Conservation (phyloP, 2,888 invertebrate species). For the Pemphredon lugubris region DNA sequence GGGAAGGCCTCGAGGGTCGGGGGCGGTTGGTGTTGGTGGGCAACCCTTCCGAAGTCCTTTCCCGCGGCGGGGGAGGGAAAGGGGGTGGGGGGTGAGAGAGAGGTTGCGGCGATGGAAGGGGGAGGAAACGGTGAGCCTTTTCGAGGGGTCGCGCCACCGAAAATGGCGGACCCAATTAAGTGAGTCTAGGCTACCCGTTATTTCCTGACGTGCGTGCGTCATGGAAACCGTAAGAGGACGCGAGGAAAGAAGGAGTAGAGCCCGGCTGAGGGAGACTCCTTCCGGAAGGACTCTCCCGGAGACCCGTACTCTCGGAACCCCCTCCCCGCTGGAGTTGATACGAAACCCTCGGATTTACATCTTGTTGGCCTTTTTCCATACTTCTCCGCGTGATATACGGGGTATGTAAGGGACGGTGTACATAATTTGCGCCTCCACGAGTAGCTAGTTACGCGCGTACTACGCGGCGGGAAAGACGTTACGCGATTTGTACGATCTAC, state of each 20-base stretch:
- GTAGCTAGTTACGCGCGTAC: constrained; percentile 36
- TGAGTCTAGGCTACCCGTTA: constrained; percentile 73
- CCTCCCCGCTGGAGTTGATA: constrained; percentile 35
- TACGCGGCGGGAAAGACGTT: constrained; percentile 16
- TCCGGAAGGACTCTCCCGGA: constrained; percentile 39
- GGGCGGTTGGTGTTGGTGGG: constrained; percentile 69
- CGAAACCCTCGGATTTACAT: constrained; percentile 66
- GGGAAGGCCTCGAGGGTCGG: constrained; percentile 66
- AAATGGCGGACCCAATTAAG: constrained; percentile 82
- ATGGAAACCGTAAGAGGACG: constrained; percentile 58
- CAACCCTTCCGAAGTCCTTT: constrained; percentile 76
- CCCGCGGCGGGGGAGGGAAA: constrained; percentile 44
- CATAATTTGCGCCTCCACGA: constrained; percentile 31
- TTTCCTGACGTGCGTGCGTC: constrained; percentile 57
- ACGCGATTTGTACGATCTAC: not conserved
- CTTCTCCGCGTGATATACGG: constrained; percentile 30
- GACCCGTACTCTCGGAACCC: constrained; percentile 36
- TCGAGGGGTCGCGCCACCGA: constrained; percentile 75
- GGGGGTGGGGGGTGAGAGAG: too few species aligned
- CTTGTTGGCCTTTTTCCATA: constrained; percentile 70
- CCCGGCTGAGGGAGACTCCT: constrained; percentile 50
- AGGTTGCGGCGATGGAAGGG: too few species aligned
- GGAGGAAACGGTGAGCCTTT: constrained; percentile 66
- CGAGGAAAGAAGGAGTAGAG: constrained; percentile 62
- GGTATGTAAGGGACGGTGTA: constrained; percentile 12